Conservation (phyloP, 2,888 invertebrate genomes). For the Eristalis arbustorum region DNA sequence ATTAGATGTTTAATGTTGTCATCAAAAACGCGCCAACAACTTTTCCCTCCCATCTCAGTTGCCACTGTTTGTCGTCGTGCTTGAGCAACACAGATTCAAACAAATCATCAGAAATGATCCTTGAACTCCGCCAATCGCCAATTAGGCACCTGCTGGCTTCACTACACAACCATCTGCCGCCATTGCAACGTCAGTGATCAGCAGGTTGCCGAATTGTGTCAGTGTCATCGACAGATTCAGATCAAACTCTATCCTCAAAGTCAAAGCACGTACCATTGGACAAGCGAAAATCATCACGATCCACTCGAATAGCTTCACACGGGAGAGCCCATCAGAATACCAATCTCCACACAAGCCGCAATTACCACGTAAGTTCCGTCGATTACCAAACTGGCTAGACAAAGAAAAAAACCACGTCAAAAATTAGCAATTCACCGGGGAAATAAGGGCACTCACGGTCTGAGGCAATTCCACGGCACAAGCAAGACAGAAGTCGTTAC, state of each 20-base stretch:
- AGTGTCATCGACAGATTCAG: neutral
- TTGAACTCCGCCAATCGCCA: no score
- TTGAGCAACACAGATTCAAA: no score
- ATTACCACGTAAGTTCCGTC: neutral
- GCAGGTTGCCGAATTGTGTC: neutral
- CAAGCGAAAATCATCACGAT: neutral
- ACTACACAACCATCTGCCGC: no score
- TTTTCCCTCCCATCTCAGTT: no score
- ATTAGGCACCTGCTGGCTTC: no score
- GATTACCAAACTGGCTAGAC: neutral
- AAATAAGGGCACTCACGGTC: neutral
- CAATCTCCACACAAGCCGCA: neutral
- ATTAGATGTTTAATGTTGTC: no score
- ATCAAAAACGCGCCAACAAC: no score
- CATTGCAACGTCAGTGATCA: no score
- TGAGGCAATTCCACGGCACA: neutral
- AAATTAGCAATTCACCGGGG: neutral
- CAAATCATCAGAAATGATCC: no score
- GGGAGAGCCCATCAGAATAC: neutral
- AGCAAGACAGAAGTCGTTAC: slow-evolving; percentile 12
- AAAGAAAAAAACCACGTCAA: neutral
- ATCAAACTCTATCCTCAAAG: neutral
- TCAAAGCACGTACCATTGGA: neutral
- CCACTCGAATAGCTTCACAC: neutral
- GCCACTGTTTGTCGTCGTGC: no score